A percentile compares a stretch with the other conserved stretches of the same genome.
Conservation (phyloP, 2,888 invertebrate species). For the Dasysyrphus albostriatus region DNA sequence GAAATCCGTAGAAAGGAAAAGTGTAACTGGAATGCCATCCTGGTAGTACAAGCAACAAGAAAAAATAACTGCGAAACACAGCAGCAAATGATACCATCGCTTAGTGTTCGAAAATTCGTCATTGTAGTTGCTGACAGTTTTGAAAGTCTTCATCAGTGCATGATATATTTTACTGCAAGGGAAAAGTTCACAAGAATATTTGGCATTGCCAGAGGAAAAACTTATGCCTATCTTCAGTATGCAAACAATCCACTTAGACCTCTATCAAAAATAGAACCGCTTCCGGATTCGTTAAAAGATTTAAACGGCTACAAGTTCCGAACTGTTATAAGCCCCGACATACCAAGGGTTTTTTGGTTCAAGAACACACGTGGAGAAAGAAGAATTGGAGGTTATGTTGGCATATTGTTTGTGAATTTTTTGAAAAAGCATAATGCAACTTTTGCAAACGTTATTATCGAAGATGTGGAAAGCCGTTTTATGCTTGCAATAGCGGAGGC, state of each 20-base stretch:
- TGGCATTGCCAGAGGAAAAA: not conserved
- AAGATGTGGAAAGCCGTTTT: not conserved
- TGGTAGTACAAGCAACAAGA: constrained; percentile 5
- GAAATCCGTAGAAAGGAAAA: not conserved
- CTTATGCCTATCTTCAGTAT: constrained; percentile 41
- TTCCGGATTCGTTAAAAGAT: constrained; percentile 39
- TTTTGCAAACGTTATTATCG: constrained; percentile 15
- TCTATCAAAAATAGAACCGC: not conserved
- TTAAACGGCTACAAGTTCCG: constrained; percentile 49
- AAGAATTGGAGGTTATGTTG: constrained; percentile 28
- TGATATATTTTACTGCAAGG: not conserved
- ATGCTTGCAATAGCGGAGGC: constrained; percentile 3
- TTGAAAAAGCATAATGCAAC: constrained; percentile 50
- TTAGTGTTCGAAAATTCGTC: constrained; percentile 30
- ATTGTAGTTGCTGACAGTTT: not conserved
- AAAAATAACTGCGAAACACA: not conserved
- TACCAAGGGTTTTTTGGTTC: constrained; percentile 37
- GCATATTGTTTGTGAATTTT: constrained; percentile 30
- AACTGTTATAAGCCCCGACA: constrained; percentile 27
- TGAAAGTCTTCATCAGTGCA: not conserved
- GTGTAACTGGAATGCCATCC: not conserved
- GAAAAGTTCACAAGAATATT: constrained; percentile 47
- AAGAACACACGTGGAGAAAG: not conserved
- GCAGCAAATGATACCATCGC: not conserved
- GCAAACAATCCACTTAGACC: constrained; percentile 6